A percentile compares a stretch with the other conserved stretches of the same genome.
These are phyloP conservation scores for Rhopilema esculentum DNA, from an alignment of 30 jellyfish, hydroid and myxozoan genomes.

Conservation along the genomic window DNA sequence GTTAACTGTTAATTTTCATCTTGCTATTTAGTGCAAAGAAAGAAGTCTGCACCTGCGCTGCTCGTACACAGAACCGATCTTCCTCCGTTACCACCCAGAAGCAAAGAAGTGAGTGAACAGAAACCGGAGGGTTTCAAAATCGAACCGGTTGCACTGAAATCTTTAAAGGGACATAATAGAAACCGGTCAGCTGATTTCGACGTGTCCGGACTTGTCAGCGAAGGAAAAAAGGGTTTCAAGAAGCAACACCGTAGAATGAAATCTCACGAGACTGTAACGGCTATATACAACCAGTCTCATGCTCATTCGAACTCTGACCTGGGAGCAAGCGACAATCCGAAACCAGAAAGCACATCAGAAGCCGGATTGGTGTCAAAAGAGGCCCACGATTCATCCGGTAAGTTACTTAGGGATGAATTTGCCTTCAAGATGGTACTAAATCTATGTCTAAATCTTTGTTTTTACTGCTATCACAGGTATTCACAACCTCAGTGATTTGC, in stretches of 20 bases:
- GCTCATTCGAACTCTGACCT: slow-evolving; percentile 8
- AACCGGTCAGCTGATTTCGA: slow-evolving; percentile 49
- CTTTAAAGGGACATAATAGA: slow-evolving; percentile 42
- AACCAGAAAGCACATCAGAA: slow-evolving; percentile 64
- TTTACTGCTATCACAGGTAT: too few relatives aligned
- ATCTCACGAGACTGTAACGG: slow-evolving; percentile 86
- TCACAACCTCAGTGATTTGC: too few relatives aligned
- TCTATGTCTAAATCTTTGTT: too few relatives aligned
- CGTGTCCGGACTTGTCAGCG: background rate
- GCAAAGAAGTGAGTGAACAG: background rate
- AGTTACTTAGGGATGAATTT: background rate
- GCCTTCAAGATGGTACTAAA: background rate
- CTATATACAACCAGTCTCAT: slow-evolving; percentile 33
- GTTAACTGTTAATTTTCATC: background rate
- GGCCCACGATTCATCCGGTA: slow-evolving; percentile 48
- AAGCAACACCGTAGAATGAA: slow-evolving; percentile 86
- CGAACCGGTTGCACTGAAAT: background rate
- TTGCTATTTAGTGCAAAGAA: slow-evolving; percentile 33
- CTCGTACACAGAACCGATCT: slow-evolving; percentile 4
- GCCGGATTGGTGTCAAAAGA: slow-evolving; percentile 60
- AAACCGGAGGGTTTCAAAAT: background rate
- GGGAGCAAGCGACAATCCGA: slow-evolving; percentile 34
- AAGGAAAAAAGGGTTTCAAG: slow-evolving; percentile 37
- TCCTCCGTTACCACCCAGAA: slow-evolving; percentile 68
- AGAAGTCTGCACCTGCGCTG: slow-evolving; percentile 69